A percentile compares a stretch with the other conserved stretches of the same genome.
These are phyloP conservation scores for Amphiura filiformis DNA, from an alignment of 35 echinoderm and acorn worm genomes.

Conservation along the genomic window DNA sequence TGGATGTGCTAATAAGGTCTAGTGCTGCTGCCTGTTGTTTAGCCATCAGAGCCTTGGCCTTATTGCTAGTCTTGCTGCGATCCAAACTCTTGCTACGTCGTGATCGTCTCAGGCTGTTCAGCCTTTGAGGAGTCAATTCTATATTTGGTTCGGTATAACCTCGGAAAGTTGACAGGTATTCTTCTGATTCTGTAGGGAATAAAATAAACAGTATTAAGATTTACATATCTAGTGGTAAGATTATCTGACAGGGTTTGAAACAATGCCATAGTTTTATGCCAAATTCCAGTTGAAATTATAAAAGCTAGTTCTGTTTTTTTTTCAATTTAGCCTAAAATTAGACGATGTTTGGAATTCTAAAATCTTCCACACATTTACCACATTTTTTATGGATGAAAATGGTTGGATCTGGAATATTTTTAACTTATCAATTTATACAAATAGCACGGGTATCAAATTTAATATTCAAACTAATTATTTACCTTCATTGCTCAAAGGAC, in stretches of 20 bases:
- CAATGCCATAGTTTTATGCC: neutral
- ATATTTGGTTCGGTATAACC: slow-evolving; percentile 58
- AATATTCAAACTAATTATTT: neutral
- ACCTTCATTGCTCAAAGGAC: slow-evolving; percentile 76
- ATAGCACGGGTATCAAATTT: too few relatives aligned
- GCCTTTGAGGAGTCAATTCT: slow-evolving; percentile 27
- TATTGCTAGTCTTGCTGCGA: slow-evolving; percentile 84
- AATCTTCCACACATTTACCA: too few relatives aligned
- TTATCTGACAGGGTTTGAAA: neutral
- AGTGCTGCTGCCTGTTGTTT: slow-evolving; percentile 67
- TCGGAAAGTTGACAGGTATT: slow-evolving; percentile 88
- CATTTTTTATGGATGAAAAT: too few relatives aligned
- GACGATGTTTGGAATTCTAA: too few relatives aligned
- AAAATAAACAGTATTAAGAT: neutral
- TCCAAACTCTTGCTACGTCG: slow-evolving; percentile 85
- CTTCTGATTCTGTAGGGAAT: slow-evolving; percentile 62
- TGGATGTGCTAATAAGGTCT: slow-evolving; percentile 57
- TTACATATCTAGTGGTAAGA: neutral
- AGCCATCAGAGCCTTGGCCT: slow-evolving; percentile 60
- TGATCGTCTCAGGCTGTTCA: slow-evolving; percentile 38
- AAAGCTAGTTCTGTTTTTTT: neutral
- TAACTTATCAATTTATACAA: too few relatives aligned
- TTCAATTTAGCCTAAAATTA: too few relatives aligned
- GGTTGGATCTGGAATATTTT: too few relatives aligned
- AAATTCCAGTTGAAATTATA: neutral